These are phyloP conservation scores for Penaeus chinensis DNA, from an alignment of 1,140 invertebrate species.

Conservation along the genomic window DNA sequence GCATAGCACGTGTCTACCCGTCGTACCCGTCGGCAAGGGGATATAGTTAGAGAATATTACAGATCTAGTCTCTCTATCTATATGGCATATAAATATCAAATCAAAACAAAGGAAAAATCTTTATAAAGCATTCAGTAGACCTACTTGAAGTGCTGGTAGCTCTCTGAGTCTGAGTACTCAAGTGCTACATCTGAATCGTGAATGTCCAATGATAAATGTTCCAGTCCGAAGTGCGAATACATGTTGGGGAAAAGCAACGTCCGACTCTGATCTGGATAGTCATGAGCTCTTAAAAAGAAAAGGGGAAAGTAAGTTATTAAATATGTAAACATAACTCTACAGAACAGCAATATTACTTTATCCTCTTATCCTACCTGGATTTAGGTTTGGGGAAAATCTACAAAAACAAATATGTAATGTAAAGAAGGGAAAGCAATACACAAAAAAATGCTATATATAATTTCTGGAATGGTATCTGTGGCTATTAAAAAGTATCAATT, in stretches of 20 bases:
- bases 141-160: slow-evolving; percentile 79
- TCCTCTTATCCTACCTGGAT: background rate
- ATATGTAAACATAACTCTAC: background rate
- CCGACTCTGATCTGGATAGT: slow-evolving; percentile 76
- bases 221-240: slow-evolving; percentile 85
- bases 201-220: slow-evolving; percentile 78
- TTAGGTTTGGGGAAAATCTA: background rate
- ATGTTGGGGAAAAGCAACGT: slow-evolving; percentile 85
- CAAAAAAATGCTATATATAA: too few relatives aligned
- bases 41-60: background rate
- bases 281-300: slow-evolving; percentile 78
- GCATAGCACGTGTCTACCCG: too few relatives aligned
- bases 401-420: too few relatives aligned
- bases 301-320: slow-evolving; percentile 54
- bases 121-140: slow-evolving; percentile 9
- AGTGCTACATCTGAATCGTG: slow-evolving; percentile 85
- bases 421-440: too few relatives aligned
- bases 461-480: too few relatives aligned
- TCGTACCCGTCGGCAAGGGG: too few relatives aligned
- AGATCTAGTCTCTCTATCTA: too few relatives aligned
- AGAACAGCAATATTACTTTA: slow-evolving; percentile 1
- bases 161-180: slow-evolving; percentile 87
- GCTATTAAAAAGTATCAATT: too few relatives aligned
- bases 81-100: background rate
- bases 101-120: background rate